Evolutionary conservation across 2,797 vertebrate species (phyloP), one percentile per base, ranked within the genome.

Genomic region (Rousettus madagascariensis): DNA sequence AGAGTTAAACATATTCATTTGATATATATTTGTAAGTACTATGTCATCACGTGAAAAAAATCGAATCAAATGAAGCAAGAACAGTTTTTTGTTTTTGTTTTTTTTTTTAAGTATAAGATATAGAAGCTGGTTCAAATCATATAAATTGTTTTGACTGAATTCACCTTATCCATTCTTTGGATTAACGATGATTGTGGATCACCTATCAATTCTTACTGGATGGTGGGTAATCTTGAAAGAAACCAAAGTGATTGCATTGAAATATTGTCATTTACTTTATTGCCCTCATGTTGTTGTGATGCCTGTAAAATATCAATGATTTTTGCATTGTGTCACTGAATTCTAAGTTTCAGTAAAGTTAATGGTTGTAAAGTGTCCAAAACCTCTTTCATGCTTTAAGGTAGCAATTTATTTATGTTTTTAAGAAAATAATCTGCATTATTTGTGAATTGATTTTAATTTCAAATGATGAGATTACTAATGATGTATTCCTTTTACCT

Each of bases 371-470:
- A 92, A 87, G 20, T 90, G 1, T 88, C 26, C 9, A 49, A 80
- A 92, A 15, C 22, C 46, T 87, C 6, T 33, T 72, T 86, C 41
- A 63, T 75, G 49, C 11, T n/a, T 0, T 53, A 63, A 82, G 30
- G 10, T 30, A 84, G 20, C 22, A 74, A 28, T 8, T 87, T 51
- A 69, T 84, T 86, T 74, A 38, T 26, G 8, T 91, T 93, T 24
- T 83, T 59, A 33, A 51, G 49, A 90, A 78, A 86, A 26, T 22
- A 71, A 74, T 22, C 28, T 61, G 17, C n/a, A 41, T 79, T 86
- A 74, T 57, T 92, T 95, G 59, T 65, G 38, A 88, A 63, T 30
- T 71, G 20, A 8, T 86, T 90, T 94, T 83, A 20, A 74, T 86
- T 75, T 90, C 33, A 49, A 8, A 53, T 75, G 12, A 30, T 6